phyloP scores from a whole-genome alignment of 2,888 invertebrate species.

The Nomada fucata region DNA sequence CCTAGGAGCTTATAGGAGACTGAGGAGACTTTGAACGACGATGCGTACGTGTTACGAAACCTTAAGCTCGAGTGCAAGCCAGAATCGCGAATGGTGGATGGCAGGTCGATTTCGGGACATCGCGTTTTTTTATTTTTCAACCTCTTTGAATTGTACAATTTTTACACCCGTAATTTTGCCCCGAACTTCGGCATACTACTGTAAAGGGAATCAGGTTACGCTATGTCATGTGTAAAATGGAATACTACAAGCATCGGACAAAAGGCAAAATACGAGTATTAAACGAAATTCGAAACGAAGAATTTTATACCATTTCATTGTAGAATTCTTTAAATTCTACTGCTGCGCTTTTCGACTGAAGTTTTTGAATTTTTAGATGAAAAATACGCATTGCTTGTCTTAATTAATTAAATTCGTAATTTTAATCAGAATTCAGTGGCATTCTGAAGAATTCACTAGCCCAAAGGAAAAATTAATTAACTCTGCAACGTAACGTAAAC shows the following conservation, averaged over 20 bases:
- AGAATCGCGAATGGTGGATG: conserved; percentile 26
- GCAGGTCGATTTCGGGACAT: conserved; percentile 30
- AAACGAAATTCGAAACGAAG: neutral
- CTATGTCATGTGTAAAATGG: conserved; percentile 17
- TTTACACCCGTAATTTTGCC: conserved; percentile 24
- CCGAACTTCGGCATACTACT: neutral
- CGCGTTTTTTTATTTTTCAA: neutral
- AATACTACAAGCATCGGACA: too few relatives aligned
- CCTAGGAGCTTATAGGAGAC: neutral
- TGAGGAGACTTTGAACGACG: conserved; percentile 34
- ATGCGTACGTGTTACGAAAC: conserved; percentile 32
- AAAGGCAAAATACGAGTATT: neutral
- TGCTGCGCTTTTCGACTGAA: too few relatives aligned
- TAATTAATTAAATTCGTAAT: too few relatives aligned
- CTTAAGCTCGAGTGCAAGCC: conserved; percentile 19
- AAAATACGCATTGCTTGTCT: too few relatives aligned
- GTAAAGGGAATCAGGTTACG: neutral
- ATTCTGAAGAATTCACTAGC: too few relatives aligned
- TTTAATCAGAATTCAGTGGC: too few relatives aligned
- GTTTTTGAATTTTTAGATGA: too few relatives aligned
- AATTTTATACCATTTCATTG: neutral
- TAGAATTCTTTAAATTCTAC: too few relatives aligned
- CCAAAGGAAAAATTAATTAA: too few relatives aligned
- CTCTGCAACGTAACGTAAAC: too few relatives aligned
- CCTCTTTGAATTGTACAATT: neutral